A percentile compares a stretch with the other conserved stretches of the same genome.
These are phyloP conservation scores for Coremacera marginata DNA, from an alignment of 2,888 invertebrate species.

Conservation along the genomic window DNA sequence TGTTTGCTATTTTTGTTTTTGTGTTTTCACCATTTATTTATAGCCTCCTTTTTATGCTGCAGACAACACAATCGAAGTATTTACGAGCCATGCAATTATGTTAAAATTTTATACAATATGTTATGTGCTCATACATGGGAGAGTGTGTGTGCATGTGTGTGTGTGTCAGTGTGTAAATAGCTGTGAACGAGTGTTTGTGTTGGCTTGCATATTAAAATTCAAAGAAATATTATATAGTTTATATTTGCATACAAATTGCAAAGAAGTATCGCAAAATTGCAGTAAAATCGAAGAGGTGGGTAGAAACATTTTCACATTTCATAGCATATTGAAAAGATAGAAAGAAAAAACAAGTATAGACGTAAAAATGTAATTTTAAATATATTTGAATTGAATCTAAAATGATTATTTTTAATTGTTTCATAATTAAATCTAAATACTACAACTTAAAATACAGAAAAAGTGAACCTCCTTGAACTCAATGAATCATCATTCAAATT, in stretches of 20 bases:
- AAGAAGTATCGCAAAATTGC: conserved; percentile 43
- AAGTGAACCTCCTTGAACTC: too few relatives aligned
- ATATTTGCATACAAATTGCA: conserved; percentile 46
- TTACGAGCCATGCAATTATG: conserved; percentile 47
- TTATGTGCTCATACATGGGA: conserved; percentile 2
- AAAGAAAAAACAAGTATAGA: not conserved
- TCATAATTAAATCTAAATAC: too few relatives aligned
- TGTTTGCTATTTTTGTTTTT: conserved; percentile 13
- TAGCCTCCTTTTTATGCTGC: conserved; percentile 34
- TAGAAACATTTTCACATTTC: conserved; percentile 8
- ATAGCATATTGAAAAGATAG: not conserved
- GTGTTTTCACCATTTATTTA: conserved; percentile 29
- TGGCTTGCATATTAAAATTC: conserved; percentile 24
- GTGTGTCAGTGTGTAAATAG: not conserved
- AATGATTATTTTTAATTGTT: too few relatives aligned
- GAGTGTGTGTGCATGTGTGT: not conserved
- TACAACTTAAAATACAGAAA: too few relatives aligned
- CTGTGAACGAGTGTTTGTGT: conserved; percentile 1
- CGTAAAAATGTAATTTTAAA: not conserved
- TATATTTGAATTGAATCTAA: not conserved
- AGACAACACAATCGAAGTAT: conserved; percentile 42
- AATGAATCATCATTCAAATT: too few relatives aligned
- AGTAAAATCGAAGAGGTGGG: conserved; percentile 22
- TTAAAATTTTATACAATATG: conserved; percentile 39
- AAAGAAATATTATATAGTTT: conserved; percentile 30